Base-by-base conservation (phyloP, 2,113 vertebrate species). In the Pterocles burchelli region DNA sequence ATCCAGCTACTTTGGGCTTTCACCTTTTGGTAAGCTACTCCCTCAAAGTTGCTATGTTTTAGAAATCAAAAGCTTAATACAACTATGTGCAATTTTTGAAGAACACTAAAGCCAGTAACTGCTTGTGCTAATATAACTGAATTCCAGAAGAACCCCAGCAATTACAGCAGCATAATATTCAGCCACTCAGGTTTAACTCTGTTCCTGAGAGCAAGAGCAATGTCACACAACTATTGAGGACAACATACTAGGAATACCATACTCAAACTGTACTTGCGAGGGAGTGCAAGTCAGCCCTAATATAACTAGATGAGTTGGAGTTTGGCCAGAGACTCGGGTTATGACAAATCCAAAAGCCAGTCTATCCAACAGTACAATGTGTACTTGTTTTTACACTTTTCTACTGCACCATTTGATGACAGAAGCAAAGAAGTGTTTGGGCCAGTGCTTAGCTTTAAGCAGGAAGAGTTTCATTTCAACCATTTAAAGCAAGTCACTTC, bases 351-450 rank as follows among this genome's bases (percentile, higher is more conserved):
- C 85, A 87, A 84, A 81, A 81, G 85, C 84, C 86, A 78, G 68
- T 19, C 93, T 72, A 78, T 88, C 68, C 85, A 90, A 65, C 88
- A 92, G 80, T 57, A 95, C 93, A 96, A 87, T n/a, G 68, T 49
- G 95, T 92, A 75, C 89, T 96, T 94, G 90, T 96, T 94, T 95
- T 86, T 77, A 68, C n/a, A n/a, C 48, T 96, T 90, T 92, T 31
- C 82, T 83, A 41, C 65, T 45, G 85, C 75, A 75, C 48, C 19
- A 22, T 52, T 19, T 74, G 87, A 91, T 76, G 93, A 79, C 62
- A 92, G 66, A 45, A 85, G 73, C 9, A 72, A 89, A 78, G 6
- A 59, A 59, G 51, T 6, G 11, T 76, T 85, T 25, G 91, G 52
- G 43, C 51, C 10, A 6, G 38, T 77, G 48, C 67, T 88, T 77